Evolutionary conservation across 2,113 vertebrate genomes (phyloP).

Genomic region (Pitta sordida): DNA sequence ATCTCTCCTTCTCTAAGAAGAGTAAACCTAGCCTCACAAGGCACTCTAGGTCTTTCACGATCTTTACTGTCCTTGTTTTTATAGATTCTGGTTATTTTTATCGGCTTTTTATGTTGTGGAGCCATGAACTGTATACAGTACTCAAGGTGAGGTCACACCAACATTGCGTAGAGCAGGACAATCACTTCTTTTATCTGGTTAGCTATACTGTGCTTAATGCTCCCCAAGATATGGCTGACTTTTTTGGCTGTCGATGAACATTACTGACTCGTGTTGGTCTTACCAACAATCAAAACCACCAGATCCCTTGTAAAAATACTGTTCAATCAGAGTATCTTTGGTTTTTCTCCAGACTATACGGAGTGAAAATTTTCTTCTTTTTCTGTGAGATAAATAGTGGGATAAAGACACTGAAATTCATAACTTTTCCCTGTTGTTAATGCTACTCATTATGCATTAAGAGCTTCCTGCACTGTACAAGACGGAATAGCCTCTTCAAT

Average conservation of each 20-base stretch:
- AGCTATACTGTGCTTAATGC: not conserved
- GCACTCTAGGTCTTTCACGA: not conserved
- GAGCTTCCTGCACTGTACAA: not conserved
- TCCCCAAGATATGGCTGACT: not conserved
- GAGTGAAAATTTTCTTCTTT: not conserved
- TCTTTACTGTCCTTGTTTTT: not conserved
- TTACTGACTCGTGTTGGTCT: not conserved
- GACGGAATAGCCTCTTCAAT: not conserved
- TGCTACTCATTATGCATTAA: not conserved
- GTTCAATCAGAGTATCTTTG: not conserved
- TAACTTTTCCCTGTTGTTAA: not conserved
- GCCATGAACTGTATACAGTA: not conserved
- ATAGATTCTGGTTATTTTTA: not conserved
- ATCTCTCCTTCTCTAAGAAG: not conserved
- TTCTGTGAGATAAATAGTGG: not conserved
- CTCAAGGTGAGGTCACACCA: not conserved
- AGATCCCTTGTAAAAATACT: not conserved
- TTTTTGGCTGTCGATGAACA: not conserved
- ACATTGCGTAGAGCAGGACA: not conserved
- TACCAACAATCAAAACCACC: not conserved
- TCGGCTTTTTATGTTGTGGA: not conserved
- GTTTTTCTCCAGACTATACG: not conserved
- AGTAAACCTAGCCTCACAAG: not conserved
- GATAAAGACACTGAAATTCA: not conserved
- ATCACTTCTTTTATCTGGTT: not conserved